Evolutionary conservation across 2,888 invertebrate species (phyloP), one percentile per base, ranked within the genome.

Genomic region (Hydrotaea diabolus): DNA sequence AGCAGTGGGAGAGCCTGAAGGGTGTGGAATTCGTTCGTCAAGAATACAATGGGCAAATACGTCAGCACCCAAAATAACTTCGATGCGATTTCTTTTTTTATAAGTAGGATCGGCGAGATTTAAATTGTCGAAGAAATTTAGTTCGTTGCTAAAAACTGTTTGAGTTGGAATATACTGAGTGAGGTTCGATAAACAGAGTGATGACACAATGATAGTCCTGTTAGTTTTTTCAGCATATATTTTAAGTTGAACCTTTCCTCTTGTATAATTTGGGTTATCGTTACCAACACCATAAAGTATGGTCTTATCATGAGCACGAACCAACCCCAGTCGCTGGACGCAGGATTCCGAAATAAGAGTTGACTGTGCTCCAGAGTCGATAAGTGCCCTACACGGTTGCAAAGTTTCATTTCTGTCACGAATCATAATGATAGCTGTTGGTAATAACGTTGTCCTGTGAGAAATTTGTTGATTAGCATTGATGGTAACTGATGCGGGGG

Each of bases 341-440:
- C 79, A 77, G 5, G 62, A 31, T 13, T 77, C 80, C 0, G 82
- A n/a, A n/a, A 57, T 26, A 3, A 82, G 78, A 17, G 77, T 82
- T 9, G 69, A 53, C 53, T 85, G 77, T 11, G 85, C 77, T 0
- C 85, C 82, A 26, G 81, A 82, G 72, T 86, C 83, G 9, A 86
- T 49, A 9, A 39, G 39, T n/a, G 71, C 83, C 8, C 78, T 74
- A 57, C 85, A 85, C 46, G 85, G 80, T 55, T 82, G 77, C 2
- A 76, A 26, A 17, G 19, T 17, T 19, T 59, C 36, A 15, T 3
- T 31, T 77, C 21, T 26, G 46, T 85, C 71, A 11, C 23, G 23
- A 7, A 80, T 55, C 71, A 82, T 77, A 0, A 82, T 43, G 13
- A 80, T 57, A 19, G 74, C 82, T 21, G 85, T 85, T 39, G 79